These are phyloP conservation scores for Leucozona laternaria DNA, from an alignment of 2,888 invertebrate genomes.

Conservation along the genomic window DNA sequence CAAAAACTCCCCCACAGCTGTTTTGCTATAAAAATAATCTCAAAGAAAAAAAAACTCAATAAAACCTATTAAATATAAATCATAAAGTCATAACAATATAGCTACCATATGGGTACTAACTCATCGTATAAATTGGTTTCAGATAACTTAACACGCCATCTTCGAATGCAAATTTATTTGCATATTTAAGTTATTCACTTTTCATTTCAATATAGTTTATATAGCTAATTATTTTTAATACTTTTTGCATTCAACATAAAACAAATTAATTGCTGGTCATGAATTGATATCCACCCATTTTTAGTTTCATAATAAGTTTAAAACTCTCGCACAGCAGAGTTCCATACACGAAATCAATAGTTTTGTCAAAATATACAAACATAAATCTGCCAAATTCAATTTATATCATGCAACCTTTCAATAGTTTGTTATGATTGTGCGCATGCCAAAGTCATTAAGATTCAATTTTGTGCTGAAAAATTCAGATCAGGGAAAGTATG, in stretches of 20 bases:
- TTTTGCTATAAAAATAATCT: neutral
- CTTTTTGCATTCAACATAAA: neutral
- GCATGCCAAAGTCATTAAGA: conserved; percentile 26
- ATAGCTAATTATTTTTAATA: neutral
- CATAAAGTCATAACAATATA: conserved; percentile 8
- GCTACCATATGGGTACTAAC: neutral
- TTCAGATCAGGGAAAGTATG: conserved; percentile 10
- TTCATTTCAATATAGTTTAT: conserved; percentile 18
- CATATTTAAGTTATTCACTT: conserved; percentile 12
- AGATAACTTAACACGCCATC: conserved; percentile 17
- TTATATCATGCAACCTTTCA: conserved; percentile 14
- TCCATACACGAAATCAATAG: conserved; percentile 20
- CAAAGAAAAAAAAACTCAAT: too few species aligned
- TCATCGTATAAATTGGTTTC: conserved; percentile 14
- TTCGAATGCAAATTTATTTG: conserved; percentile 32
- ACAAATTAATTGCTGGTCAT: neutral
- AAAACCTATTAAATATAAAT: neutral
- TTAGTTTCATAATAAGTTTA: neutral
- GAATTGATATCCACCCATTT: conserved; percentile 23
- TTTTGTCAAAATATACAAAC: conserved; percentile 12
- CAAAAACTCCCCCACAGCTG: neutral
- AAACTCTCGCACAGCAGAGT: neutral
- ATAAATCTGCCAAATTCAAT: conserved; percentile 8
- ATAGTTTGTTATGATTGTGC: neutral
- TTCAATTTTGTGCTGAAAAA: neutral